These are phyloP conservation scores for Vombatus ursinus DNA, from an alignment of 2,113 vertebrate species.

Conservation along the genomic window DNA sequence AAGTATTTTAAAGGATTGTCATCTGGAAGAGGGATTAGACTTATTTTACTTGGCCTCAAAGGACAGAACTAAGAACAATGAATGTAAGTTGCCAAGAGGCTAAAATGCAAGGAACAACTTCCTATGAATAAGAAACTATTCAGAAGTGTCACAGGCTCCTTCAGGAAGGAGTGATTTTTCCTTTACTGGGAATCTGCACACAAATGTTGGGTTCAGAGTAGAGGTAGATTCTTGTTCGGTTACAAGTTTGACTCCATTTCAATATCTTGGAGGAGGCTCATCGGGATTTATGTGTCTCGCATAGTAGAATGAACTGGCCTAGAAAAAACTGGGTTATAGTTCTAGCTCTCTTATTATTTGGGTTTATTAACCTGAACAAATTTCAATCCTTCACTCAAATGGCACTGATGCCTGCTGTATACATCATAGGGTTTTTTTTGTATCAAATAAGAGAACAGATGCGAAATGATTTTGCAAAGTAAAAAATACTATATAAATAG, in stretches of 20 bases:
- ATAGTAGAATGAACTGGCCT: not conserved
- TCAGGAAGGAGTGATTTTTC: not conserved
- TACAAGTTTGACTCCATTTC: not conserved
- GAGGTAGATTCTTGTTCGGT: not conserved
- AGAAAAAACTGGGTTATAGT: not conserved
- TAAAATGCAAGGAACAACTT: too few species aligned
- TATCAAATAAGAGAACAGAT: not conserved
- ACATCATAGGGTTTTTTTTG: not conserved
- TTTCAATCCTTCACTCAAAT: not conserved
- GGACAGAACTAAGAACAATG: not conserved
- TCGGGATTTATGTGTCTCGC: not conserved
- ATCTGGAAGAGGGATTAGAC: not conserved
- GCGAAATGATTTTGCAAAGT: constrained; percentile 5
- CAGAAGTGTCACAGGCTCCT: not conserved
- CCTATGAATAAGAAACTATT: too few species aligned
- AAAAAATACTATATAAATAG: not conserved
- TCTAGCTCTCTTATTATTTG: not conserved
- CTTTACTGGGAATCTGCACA: not conserved
- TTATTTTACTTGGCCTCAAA: not conserved
- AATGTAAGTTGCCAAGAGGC: not conserved
- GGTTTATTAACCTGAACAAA: not conserved
- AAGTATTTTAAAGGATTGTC: not conserved
- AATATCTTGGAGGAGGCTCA: not conserved
- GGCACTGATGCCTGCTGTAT: not conserved
- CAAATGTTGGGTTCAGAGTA: not conserved